These are phyloP conservation scores for Psammodynastes pulverulentus DNA, from an alignment of 2,113 vertebrate genomes.

Conservation along the genomic window DNA sequence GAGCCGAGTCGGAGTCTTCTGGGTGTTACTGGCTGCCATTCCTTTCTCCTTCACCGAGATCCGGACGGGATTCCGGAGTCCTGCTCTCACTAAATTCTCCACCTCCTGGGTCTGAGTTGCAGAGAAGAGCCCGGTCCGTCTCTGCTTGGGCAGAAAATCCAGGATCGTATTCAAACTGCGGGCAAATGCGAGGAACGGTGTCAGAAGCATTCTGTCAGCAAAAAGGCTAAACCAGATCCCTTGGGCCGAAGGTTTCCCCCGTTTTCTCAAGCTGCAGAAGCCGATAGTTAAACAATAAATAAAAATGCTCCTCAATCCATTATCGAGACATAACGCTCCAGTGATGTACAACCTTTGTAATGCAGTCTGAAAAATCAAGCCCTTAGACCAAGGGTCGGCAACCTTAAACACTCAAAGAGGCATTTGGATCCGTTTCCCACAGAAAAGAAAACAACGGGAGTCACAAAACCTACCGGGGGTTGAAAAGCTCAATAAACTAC, in stretches of 20 bases:
- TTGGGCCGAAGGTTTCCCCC: not conserved
- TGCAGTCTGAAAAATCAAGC: too few species aligned
- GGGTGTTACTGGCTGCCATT: constrained; percentile 71
- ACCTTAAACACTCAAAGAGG: too few species aligned
- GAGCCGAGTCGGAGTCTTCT: constrained; percentile 88
- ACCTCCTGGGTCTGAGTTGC: constrained; percentile 96
- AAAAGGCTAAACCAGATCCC: not conserved
- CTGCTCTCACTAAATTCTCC: constrained; percentile 91
- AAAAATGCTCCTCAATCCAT: not conserved
- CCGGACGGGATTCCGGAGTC: constrained; percentile 91
- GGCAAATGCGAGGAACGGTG: not conserved
- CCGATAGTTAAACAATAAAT: not conserved
- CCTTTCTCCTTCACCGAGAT: constrained; percentile 95
- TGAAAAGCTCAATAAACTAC: too few species aligned
- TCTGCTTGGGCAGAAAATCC: constrained; percentile 88
- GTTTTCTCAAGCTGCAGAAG: not conserved
- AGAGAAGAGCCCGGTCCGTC: constrained; percentile 93
- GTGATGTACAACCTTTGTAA: not conserved
- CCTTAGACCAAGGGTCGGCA: too few species aligned
- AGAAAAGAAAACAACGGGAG: too few species aligned
- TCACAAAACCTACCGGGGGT: too few species aligned
- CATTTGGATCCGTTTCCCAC: too few species aligned
- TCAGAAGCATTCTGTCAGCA: not conserved
- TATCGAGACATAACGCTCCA: not conserved
- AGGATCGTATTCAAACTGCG: constrained; percentile 89